phyloP scores from a whole-genome alignment of 2,888 invertebrate genomes.

The Rhaphigaster nebulosa region DNA sequence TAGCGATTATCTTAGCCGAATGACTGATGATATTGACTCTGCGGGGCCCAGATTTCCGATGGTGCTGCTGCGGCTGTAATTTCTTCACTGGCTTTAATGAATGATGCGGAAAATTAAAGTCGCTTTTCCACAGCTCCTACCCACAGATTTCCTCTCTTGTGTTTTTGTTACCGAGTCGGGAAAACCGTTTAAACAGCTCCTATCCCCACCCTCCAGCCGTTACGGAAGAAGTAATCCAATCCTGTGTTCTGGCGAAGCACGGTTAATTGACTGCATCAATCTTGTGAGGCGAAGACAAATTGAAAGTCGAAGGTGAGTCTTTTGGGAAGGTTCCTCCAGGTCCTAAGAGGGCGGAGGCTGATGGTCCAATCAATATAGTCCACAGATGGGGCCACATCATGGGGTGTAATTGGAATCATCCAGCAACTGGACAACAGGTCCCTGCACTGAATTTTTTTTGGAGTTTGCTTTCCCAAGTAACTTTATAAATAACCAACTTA shows the following conservation, averaged over 20 bases:
- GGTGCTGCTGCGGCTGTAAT: background rate
- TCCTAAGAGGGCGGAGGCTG: background rate
- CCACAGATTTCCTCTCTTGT: slow-evolving; percentile 22
- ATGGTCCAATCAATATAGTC: slow-evolving; percentile 51
- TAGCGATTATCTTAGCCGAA: slow-evolving; percentile 26
- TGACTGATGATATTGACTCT: slow-evolving; percentile 56
- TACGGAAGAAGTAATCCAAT: slow-evolving; percentile 51
- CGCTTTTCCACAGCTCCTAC: background rate
- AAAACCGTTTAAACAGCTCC: slow-evolving; percentile 27
- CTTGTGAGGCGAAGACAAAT: slow-evolving; percentile 51
- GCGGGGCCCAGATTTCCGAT: background rate
- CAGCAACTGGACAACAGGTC: slow-evolving; percentile 32
- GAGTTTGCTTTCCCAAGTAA: background rate
- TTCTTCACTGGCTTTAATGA: slow-evolving; percentile 47
- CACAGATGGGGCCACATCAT: slow-evolving; percentile 2
- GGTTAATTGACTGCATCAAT: slow-evolving; percentile 56
- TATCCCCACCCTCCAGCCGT: background rate
- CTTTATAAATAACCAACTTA: background rate
- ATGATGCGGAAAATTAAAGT: slow-evolving; percentile 57
- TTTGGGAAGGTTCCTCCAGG: background rate
- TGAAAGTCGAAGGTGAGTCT: slow-evolving; percentile 43
- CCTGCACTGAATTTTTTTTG: background rate
- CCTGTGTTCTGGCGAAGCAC: slow-evolving; percentile 36
- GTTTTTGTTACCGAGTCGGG: background rate
- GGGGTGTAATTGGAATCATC: slow-evolving; percentile 25